Conservation (phyloP, 2,888 invertebrate genomes). For the Drosophila picticornis region DNA sequence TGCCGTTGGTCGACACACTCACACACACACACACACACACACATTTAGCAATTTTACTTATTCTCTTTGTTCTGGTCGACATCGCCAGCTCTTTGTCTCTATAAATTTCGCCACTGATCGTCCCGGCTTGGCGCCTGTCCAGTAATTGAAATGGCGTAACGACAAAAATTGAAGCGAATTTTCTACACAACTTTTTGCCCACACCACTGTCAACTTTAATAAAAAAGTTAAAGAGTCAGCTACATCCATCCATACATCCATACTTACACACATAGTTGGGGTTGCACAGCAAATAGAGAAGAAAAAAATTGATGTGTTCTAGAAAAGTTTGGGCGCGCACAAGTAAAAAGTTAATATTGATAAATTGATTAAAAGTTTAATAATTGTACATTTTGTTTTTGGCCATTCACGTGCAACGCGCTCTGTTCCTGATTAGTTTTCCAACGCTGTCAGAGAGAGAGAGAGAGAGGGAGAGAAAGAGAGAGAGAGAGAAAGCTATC, state of each 20-base stretch:
- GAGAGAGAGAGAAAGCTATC: neutral
- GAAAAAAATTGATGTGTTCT: slow-evolving; percentile 39
- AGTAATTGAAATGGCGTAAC: slow-evolving; percentile 82
- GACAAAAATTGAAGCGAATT: slow-evolving; percentile 74
- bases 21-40: slow-evolving; percentile 10
- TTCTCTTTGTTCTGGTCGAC: slow-evolving; percentile 68
- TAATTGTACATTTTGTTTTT: slow-evolving; percentile 67
- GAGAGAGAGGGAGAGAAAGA: neutral
- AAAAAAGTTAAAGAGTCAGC: slow-evolving; percentile 74
- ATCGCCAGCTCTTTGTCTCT: slow-evolving; percentile 66
- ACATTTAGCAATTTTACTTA: slow-evolving; percentile 64
- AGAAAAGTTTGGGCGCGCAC: slow-evolving; percentile 50
- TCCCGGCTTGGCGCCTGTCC: slow-evolving; percentile 70
- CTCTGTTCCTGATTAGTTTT: slow-evolving; percentile 55
- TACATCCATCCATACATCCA: neutral
- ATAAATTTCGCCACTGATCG: slow-evolving; percentile 76
- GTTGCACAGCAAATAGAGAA: slow-evolving; percentile 1
- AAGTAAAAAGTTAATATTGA: slow-evolving; percentile 80
- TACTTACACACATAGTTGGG: slow-evolving; percentile 5
- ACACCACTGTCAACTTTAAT: slow-evolving; percentile 40
- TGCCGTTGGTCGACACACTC: slow-evolving; percentile 21
- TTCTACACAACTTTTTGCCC: slow-evolving; percentile 25
- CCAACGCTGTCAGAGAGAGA: neutral
- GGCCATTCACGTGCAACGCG: slow-evolving; percentile 45
- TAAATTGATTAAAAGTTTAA: slow-evolving; percentile 81